Conservation (phyloP, 2,797 vertebrate species). For the Anniella stebbinsi region DNA sequence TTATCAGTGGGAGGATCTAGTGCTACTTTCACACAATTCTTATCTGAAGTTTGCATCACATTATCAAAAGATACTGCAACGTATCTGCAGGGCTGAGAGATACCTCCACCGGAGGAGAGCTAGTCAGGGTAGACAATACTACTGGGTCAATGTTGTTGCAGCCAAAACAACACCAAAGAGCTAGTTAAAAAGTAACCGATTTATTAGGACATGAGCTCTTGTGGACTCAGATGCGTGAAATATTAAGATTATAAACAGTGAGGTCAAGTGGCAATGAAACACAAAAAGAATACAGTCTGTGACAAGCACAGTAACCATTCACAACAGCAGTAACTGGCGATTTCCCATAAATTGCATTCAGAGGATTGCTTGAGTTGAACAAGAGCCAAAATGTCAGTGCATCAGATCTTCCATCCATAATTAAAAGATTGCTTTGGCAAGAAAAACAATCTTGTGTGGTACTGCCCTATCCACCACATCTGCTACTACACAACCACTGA, state of each 20-base stretch:
- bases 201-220: background rate
- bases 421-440: background rate
- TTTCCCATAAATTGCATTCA: background rate
- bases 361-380: background rate
- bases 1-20: constrained; percentile 40
- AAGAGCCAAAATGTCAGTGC: background rate
- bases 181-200: too few relatives aligned
- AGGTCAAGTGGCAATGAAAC: too few relatives aligned
- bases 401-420: background rate
- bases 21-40: constrained; percentile 27
- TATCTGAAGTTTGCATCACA: constrained; percentile 14
- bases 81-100: background rate
- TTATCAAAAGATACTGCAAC: constrained; percentile 11
- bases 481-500: background rate
- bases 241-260: background rate
- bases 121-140: background rate
- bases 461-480: background rate
- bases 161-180: too few relatives aligned
- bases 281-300: too few relatives aligned
- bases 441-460: background rate
- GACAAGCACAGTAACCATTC: background rate
- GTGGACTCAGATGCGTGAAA: background rate
- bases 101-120: background rate
- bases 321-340: background rate
- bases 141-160: background rate